These are phyloP conservation scores for Graphium colonna DNA, from an alignment of 2,888 invertebrate species.

Conservation along the genomic window DNA sequence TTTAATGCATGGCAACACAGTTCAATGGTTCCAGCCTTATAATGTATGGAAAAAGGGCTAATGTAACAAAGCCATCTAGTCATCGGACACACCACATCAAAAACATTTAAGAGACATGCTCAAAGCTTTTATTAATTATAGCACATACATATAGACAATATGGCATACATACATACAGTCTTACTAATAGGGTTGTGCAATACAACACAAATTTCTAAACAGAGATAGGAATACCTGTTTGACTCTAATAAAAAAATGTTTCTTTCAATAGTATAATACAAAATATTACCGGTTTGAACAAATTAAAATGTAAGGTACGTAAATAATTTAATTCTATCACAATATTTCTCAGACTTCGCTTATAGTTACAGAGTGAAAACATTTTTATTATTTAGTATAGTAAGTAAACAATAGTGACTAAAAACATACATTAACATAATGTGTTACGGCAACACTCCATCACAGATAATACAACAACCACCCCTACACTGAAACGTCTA, in stretches of 20 bases:
- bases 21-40: background rate
- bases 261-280: constrained; percentile 27
- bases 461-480: constrained; percentile 43
- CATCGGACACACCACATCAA: background rate
- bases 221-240: background rate
- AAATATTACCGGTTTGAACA: constrained; percentile 33
- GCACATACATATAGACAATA: background rate
- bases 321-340: constrained; percentile 61
- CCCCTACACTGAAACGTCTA: constrained; percentile 12
- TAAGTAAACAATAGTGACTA: constrained; percentile 40
- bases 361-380: constrained; percentile 41
- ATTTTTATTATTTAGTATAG: constrained; percentile 39
- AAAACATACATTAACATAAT: constrained; percentile 30
- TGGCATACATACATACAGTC: background rate
- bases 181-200: background rate
- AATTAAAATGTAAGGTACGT: constrained; percentile 44
- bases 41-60: background rate
- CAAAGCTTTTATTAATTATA: background rate
- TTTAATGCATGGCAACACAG: too few species aligned
- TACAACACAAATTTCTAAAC: background rate
- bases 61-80: background rate
- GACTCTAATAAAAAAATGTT: background rate
- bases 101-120: background rate
- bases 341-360: constrained; percentile 57
- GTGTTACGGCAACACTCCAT: constrained; percentile 42